Conservation (phyloP, 64 coral and sea anemone genomes). For the Cladopsammia gracilis region DNA sequence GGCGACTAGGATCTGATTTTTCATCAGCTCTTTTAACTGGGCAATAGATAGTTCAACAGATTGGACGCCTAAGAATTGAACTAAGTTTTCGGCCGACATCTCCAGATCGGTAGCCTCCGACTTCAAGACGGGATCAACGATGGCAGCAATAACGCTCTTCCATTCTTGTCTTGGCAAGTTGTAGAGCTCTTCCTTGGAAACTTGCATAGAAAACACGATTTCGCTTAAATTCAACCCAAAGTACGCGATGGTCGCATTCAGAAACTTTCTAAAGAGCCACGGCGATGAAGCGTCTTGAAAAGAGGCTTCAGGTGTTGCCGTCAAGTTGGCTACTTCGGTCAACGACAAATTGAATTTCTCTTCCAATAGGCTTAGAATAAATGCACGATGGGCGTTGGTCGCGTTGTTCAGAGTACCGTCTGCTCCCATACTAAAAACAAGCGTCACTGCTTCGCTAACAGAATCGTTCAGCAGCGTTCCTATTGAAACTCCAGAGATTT, state of each 20-base stretch:
- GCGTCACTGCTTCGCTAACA: constrained; percentile 28
- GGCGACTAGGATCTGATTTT: neutral
- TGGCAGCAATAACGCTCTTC: constrained; percentile 30
- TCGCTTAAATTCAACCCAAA: constrained; percentile 58
- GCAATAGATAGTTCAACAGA: neutral
- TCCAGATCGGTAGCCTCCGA: neutral
- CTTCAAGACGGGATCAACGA: neutral
- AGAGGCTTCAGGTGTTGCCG: constrained; percentile 2
- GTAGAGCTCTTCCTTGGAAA: constrained; percentile 16
- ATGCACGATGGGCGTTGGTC: constrained; percentile 12
- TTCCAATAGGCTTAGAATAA: neutral
- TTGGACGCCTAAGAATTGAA: neutral
- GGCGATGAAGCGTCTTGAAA: constrained; percentile 25
- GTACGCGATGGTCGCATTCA: constrained; percentile 60
- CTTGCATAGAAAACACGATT: constrained; percentile 15
- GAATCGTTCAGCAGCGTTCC: constrained; percentile 36
- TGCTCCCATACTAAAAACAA: constrained; percentile 20
- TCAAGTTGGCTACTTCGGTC: constrained; percentile 26
- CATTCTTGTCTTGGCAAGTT: constrained; percentile 66
- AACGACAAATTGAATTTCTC: constrained; percentile 65
- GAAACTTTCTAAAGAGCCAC: constrained; percentile 42
- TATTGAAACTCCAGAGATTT: constrained; percentile 24
- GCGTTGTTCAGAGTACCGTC: constrained; percentile 44
- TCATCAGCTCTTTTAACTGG: neutral
- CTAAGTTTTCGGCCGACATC: neutral